Base-by-base conservation (phyloP, 2,113 vertebrate genomes). In the Eptesicus fuscus region DNA sequence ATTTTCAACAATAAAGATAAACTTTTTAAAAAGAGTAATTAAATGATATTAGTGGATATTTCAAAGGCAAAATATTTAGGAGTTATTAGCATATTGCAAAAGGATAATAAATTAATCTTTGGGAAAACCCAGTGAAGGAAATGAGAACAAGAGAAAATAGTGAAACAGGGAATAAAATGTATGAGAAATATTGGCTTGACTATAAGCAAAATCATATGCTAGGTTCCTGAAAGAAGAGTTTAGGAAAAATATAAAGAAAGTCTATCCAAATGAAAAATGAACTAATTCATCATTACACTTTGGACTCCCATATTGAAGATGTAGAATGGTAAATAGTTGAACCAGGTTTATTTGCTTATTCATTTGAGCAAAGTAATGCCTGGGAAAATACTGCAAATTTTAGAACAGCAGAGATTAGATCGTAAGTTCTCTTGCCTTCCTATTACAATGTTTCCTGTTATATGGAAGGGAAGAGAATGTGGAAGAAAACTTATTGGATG, bases 231-330 rank as follows among this genome's bases (percentile, higher is more conserved):
- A 90, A 95, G 74, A 92, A 84, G 63, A 78, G 10, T 44, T 91
- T 69, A 85, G 23, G 35, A 90, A 85, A 18, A 53, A 59, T 94
- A 53, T 69, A 59, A 95, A 88, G 77, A 97, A 90, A 90, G 4
- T 20, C 63, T 95, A 90, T 96, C 95, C 95, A 96, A 92, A 92
- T 88, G 78, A 95, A 96, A 96, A 97, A 86, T 91, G 83, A 35
- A 82, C 61, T 88, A 95, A 97, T 96, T 95, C 63, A 78, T 96
- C 47, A 37, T 92, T 92, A 63, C 0, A 78, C 7, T 93, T 88
- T 79, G 56, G 69, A 86, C 35, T 88, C 16, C 90, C 51, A n/a
- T 22, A 86, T 20, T 88, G 53, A 94, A 88, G 73, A 90, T 42
- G 30, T 17, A 59, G 42, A 77, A 16, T 73, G 42, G n/a, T 82